Evolutionary conservation across 2,888 invertebrate genomes (phyloP).

Genomic region (Lissonota sp.): DNA sequence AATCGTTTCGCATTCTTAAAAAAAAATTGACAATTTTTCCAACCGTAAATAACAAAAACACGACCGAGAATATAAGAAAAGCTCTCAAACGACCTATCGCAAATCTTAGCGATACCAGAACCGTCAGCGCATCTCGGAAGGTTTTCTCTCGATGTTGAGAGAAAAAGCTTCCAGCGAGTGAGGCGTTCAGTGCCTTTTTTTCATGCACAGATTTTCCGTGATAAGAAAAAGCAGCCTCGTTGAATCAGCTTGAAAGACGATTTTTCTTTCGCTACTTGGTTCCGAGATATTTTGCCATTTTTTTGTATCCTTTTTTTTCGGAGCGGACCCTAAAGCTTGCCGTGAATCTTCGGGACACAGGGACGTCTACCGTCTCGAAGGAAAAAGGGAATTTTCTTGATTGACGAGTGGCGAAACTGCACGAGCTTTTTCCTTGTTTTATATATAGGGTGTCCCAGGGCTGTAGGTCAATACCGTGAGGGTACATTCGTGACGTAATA

Average conservation of each 20-base stretch:
- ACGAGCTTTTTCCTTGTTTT: conserved; percentile 27
- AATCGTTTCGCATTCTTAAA: not conserved
- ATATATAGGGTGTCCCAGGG: not conserved
- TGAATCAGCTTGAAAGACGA: conserved; percentile 11
- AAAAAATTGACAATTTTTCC: not conserved
- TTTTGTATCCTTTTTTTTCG: conserved; percentile 22
- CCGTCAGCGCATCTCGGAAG: not conserved
- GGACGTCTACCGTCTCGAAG: conserved; percentile 11
- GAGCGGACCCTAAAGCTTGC: conserved; percentile 15
- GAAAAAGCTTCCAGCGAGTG: conserved; percentile 17
- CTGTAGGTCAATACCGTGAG: too few relatives aligned
- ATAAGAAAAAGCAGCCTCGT: conserved; percentile 18
- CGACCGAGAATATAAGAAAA: not conserved
- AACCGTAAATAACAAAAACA: not conserved
- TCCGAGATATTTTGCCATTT: conserved; percentile 19
- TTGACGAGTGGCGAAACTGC: conserved; percentile 49
- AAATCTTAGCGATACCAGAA: not conserved
- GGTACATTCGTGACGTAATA: too few relatives aligned
- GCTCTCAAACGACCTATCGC: not conserved
- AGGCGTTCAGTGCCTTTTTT: conserved; percentile 29
- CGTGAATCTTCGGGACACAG: conserved; percentile 35
- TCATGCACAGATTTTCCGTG: conserved; percentile 26
- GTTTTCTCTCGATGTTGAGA: not conserved
- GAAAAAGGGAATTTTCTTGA: conserved; percentile 33
- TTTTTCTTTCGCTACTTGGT: conserved; percentile 41